Percentiles rank a stretch among this genome's conserved stretches.
Conservation (phyloP, 2,888 invertebrate genomes). For the Nysson spinosus region DNA sequence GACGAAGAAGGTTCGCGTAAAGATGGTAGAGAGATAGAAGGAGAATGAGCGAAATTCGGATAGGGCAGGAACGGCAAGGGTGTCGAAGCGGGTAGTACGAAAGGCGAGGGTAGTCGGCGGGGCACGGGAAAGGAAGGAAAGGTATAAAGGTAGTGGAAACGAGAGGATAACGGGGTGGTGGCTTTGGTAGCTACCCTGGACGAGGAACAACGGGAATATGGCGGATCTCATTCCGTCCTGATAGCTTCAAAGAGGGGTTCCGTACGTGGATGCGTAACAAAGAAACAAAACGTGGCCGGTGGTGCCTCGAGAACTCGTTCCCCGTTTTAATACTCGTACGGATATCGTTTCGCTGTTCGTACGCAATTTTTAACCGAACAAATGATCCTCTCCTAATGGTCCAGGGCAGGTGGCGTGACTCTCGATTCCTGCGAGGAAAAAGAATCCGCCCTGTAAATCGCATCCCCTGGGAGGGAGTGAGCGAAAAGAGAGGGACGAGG, state of each 20-base stretch:
- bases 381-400: background rate
- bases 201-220: constrained; percentile 72
- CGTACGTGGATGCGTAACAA: background rate
- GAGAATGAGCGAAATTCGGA: constrained; percentile 2
- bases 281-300: too few species aligned
- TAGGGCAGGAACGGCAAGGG: constrained; percentile 16
- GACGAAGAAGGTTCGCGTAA: constrained; percentile 2
- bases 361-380: too few species aligned
- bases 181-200: constrained; percentile 61
- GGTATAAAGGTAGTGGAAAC: constrained; percentile 25
- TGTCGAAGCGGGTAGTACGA: constrained; percentile 7
- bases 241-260: background rate
- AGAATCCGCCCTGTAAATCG: constrained; percentile 43
- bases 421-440: constrained; percentile 22
- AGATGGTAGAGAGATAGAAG: background rate
- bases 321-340: too few species aligned
- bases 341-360: too few species aligned
- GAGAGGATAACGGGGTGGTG: constrained; percentile 53
- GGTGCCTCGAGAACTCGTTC: too few species aligned
- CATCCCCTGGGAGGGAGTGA: constrained; percentile 12
- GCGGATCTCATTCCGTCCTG: constrained; percentile 62
- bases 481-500: constrained; percentile 3
- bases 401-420: constrained; percentile 19
- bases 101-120: background rate
- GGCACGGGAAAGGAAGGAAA: constrained; percentile 12